These are phyloP conservation scores for Decapterus maruadsi DNA, from an alignment of 2,797 vertebrate species.

Conservation along the genomic window DNA sequence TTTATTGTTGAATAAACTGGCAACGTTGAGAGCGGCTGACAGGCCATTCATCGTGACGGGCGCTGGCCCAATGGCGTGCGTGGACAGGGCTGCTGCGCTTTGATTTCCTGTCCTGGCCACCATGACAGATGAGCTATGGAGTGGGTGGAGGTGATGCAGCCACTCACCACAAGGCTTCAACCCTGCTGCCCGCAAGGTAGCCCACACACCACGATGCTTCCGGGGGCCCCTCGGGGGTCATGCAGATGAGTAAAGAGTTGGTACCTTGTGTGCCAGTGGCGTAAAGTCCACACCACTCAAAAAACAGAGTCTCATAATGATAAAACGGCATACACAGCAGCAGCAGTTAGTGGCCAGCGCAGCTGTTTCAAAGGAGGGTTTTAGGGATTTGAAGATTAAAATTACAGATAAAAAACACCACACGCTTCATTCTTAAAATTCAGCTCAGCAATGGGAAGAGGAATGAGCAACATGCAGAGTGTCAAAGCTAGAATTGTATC, in stretches of 20 bases:
- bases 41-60: constrained; percentile 81
- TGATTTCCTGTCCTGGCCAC: constrained; percentile 86
- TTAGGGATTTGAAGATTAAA: constrained; percentile 49
- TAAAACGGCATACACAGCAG: constrained; percentile 25
- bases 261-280: background rate
- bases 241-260: background rate
- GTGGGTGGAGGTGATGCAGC: constrained; percentile 69
- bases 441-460: constrained; percentile 24
- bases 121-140: constrained; percentile 80
- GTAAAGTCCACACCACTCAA: too few species aligned
- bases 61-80: constrained; percentile 72
- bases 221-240: constrained; percentile 14
- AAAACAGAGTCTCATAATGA: background rate
- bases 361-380: constrained; percentile 29
- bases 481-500: constrained; percentile 39
- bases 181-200: constrained; percentile 56
- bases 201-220: constrained; percentile 49
- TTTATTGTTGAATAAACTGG: constrained; percentile 86
- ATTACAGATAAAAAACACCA: constrained; percentile 29
- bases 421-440: constrained; percentile 44
- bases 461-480: constrained; percentile 33
- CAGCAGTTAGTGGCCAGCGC: constrained; percentile 23
- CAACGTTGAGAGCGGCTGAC: constrained; percentile 75
- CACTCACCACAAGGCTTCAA: constrained; percentile 66
- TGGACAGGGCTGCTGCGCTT: constrained; percentile 80